phyloP scores from a whole-genome alignment of 2,888 invertebrate genomes.

The Latheticus oryzae region DNA sequence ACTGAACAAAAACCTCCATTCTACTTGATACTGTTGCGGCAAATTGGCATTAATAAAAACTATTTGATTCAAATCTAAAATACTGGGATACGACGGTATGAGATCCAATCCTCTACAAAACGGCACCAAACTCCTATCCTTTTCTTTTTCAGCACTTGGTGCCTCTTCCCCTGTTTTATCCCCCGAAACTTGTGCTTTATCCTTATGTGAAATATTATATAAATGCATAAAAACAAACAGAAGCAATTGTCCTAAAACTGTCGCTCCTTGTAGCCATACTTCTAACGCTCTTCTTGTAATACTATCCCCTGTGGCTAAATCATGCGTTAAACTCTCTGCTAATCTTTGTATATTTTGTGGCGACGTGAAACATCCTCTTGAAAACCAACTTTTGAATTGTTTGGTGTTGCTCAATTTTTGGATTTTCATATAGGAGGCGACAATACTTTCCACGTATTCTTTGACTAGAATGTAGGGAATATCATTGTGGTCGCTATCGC shows the following conservation, averaged over 20 bases:
- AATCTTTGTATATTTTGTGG: constrained; percentile 70
- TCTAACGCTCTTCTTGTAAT: constrained; percentile 65
- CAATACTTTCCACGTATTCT: constrained; percentile 81
- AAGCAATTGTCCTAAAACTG: constrained; percentile 66
- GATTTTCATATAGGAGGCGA: constrained; percentile 79
- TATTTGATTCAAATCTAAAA: constrained; percentile 80
- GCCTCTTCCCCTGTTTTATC: constrained; percentile 50
- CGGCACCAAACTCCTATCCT: constrained; percentile 67
- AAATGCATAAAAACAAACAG: constrained; percentile 69
- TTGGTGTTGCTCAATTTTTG: constrained; percentile 70
- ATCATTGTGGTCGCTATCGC: constrained; percentile 68
- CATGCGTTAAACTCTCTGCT: constrained; percentile 70
- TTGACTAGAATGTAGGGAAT: constrained; percentile 72
- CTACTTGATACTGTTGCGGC: constrained; percentile 78
- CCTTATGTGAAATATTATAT: constrained; percentile 68
- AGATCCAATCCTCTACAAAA: constrained; percentile 74
- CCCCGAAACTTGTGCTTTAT: constrained; percentile 51
- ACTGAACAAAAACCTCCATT: constrained; percentile 91
- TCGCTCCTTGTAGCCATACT: constrained; percentile 66
- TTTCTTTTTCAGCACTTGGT: constrained; percentile 59
- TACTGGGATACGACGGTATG: constrained; percentile 82
- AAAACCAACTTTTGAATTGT: constrained; percentile 71
- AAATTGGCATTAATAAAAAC: constrained; percentile 84
- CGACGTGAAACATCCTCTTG: constrained; percentile 70
- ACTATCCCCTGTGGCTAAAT: constrained; percentile 63